These are phyloP conservation scores for Cosmopolites sordidus DNA, from an alignment of 2,888 invertebrate genomes.

Conservation along the genomic window DNA sequence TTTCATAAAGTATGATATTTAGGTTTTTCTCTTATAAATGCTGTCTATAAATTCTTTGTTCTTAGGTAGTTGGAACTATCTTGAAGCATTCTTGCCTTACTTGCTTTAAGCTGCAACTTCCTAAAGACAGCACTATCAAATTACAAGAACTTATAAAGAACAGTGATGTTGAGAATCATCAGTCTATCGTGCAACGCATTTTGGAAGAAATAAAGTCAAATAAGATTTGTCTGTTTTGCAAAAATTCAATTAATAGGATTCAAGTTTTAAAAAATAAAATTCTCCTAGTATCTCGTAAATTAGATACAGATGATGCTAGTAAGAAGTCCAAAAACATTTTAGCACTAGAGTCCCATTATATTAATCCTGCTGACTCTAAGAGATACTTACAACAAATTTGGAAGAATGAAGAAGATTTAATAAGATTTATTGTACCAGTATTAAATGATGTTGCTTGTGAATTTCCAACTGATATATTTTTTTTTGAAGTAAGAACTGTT, in stretches of 20 bases:
- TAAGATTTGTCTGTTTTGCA: slow-evolving; percentile 57
- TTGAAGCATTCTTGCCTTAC: slow-evolving; percentile 66
- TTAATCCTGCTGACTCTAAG: slow-evolving; percentile 42
- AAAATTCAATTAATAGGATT: slow-evolving; percentile 52
- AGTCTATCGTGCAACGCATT: slow-evolving; percentile 16
- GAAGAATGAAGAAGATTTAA: slow-evolving; percentile 63
- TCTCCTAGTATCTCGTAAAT: background rate
- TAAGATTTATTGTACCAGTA: slow-evolving; percentile 69
- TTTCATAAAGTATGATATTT: slow-evolving; percentile 59
- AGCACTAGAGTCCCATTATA: slow-evolving; percentile 36
- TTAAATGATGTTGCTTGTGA: slow-evolving; percentile 47
- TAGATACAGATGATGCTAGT: background rate
- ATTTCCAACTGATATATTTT: slow-evolving; percentile 78
- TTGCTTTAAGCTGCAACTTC: slow-evolving; percentile 67
- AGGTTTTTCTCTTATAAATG: background rate
- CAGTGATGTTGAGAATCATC: slow-evolving; percentile 13
- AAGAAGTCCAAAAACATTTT: slow-evolving; percentile 17
- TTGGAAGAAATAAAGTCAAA: slow-evolving; percentile 41
- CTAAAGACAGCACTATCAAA: slow-evolving; percentile 47
- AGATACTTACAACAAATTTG: slow-evolving; percentile 58
- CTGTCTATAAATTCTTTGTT: background rate
- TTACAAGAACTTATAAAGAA: slow-evolving; percentile 4
- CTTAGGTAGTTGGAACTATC: slow-evolving; percentile 56
- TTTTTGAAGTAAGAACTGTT: slow-evolving; percentile 59
- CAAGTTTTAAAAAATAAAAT: slow-evolving; percentile 59